Percentiles rank a stretch among this genome's conserved stretches.
These are phyloP conservation scores for Barbus barbus DNA, from an alignment of 2,113 vertebrate species.

Conservation along the genomic window DNA sequence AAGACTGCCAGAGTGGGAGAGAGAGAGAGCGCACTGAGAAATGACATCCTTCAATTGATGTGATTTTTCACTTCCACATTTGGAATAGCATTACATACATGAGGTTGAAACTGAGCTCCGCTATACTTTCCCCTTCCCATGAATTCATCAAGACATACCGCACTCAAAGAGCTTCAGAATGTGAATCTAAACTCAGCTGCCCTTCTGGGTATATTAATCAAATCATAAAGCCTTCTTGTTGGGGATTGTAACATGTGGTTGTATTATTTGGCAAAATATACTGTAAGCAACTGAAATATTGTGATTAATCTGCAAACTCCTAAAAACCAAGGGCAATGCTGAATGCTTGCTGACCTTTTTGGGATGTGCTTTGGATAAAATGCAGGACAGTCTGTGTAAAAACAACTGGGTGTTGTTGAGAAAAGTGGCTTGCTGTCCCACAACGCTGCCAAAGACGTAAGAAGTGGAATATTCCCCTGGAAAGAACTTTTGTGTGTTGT, in stretches of 20 bases:
- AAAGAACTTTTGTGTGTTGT: conserved; percentile 25
- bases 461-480: background rate
- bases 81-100: conserved; percentile 14
- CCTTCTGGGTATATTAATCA: conserved; percentile 8
- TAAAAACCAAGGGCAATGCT: background rate
- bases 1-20: conserved; percentile 19
- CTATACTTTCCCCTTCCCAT: background rate
- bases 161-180: conserved; percentile 1
- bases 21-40: conserved; percentile 11
- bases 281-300: background rate
- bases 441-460: conserved; percentile 1
- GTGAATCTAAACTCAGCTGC: background rate
- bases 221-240: background rate
- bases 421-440: conserved; percentile 24
- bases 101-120: background rate
- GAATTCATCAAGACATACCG: background rate
- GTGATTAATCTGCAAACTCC: background rate
- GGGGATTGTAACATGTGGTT: background rate
- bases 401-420: conserved; percentile 45
- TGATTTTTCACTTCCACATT: conserved; percentile 16
- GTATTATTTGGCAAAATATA: conserved; percentile 1
- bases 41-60: conserved; percentile 18
- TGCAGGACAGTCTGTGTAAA: conserved; percentile 2
- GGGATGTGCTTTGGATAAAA: conserved; percentile 30
- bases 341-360: conserved; percentile 4